phyloP scores from a whole-genome alignment of 2,888 invertebrate genomes.

The Rhopalosiphum nymphaeae region DNA sequence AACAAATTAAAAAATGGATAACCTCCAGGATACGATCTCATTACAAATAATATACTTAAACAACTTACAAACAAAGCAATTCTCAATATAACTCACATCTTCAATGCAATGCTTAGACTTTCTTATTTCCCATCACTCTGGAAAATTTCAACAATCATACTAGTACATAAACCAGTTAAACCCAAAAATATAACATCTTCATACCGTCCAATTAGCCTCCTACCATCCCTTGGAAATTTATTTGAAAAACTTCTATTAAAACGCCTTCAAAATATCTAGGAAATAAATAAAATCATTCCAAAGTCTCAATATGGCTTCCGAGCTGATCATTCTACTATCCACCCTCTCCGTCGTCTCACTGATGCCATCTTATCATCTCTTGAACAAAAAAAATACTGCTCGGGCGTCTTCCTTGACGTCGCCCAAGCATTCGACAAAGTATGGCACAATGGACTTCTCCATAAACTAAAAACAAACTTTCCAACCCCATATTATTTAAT shows the following conservation, averaged over 20 bases:
- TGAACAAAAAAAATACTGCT: constrained; percentile 21
- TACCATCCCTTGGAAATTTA: not conserved
- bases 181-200: constrained; percentile 1
- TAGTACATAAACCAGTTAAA: constrained; percentile 24
- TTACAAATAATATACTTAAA: too few species aligned
- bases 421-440: not conserved
- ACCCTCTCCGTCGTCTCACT: not conserved
- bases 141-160: constrained; percentile 30
- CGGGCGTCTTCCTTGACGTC: not conserved
- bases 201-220: constrained; percentile 24
- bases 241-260: constrained; percentile 40
- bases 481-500: not conserved
- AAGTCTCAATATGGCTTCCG: constrained; percentile 27
- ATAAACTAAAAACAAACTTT: too few species aligned
- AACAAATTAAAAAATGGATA: too few species aligned
- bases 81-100: not conserved
- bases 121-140: constrained; percentile 24
- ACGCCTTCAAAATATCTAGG: not conserved
- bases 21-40: too few species aligned
- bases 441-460: too few species aligned
- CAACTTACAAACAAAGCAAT: not conserved
- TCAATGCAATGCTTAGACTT: constrained; percentile 13
- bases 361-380: constrained; percentile 3
- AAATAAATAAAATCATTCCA: constrained; percentile 38
- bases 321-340: not conserved